Conservation (phyloP, 1,140 invertebrate species). For the Neodiprion pinetum region DNA sequence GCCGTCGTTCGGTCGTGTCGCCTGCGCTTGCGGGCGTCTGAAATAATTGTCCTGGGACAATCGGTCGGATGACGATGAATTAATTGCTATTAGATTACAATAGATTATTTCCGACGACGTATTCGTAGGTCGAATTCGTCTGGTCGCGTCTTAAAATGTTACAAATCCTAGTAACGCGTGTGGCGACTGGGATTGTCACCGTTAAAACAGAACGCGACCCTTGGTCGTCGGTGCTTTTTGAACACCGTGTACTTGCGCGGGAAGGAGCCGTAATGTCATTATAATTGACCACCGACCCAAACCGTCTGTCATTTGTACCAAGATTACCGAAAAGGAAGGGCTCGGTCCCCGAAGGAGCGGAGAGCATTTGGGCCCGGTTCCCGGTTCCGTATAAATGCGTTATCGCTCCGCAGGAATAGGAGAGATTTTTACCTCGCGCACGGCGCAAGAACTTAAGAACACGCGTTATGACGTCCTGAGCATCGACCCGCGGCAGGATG, state of each 20-base stretch:
- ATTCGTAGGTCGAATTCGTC: background rate
- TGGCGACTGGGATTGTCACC: too few species aligned
- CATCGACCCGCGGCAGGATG: too few species aligned
- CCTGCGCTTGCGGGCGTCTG: background rate
- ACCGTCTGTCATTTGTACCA: background rate
- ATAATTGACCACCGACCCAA: conserved; percentile 3
- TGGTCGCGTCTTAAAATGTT: background rate
- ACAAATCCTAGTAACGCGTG: background rate
- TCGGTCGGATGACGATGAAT: background rate
- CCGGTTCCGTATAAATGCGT: too few species aligned
- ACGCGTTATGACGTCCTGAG: too few species aligned
- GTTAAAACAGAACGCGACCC: too few species aligned
- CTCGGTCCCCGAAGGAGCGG: background rate
- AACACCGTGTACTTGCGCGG: background rate
- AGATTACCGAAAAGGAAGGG: background rate
- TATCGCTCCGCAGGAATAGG: too few species aligned
- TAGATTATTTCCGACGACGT: background rate
- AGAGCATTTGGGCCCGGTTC: background rate
- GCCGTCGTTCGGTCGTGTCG: background rate
- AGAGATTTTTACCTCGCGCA: too few species aligned
- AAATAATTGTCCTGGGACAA: background rate
- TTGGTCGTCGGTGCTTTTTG: background rate
- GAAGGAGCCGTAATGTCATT: background rate
- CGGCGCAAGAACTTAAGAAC: too few species aligned
- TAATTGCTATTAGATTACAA: background rate